Conservation (phyloP, 2,888 invertebrate species). For the Papilio gigon region DNA sequence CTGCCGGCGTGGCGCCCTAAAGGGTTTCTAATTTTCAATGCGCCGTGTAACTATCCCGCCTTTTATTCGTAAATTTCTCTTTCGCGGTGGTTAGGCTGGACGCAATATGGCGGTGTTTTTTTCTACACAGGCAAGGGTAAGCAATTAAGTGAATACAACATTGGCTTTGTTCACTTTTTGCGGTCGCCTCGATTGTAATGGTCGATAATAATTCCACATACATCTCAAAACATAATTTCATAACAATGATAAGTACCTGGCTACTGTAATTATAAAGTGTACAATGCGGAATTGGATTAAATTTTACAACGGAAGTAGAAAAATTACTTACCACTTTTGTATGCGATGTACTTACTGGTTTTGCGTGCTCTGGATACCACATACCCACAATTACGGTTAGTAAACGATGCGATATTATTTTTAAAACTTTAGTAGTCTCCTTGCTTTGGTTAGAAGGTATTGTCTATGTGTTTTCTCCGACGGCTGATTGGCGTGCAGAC, state of each 20-base stretch:
- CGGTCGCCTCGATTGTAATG: conserved; percentile 63
- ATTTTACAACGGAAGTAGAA: conserved; percentile 6
- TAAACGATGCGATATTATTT: not conserved
- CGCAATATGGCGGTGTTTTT: conserved; percentile 79
- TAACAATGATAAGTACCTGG: conserved; percentile 33
- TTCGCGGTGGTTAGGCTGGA: conserved; percentile 80
- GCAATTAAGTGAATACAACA: conserved; percentile 75
- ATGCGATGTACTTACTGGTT: not conserved
- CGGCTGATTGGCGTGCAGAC: not conserved
- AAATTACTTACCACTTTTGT: not conserved
- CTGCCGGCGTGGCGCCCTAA: conserved; percentile 82
- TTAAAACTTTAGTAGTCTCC: not conserved
- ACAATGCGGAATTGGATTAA: conserved; percentile 26
- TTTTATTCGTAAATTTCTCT: conserved; percentile 80
- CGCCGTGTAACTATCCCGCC: conserved; percentile 79
- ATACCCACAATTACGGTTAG: not conserved
- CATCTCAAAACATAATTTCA: conserved; percentile 35
- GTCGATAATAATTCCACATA: conserved; percentile 39
- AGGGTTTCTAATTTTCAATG: conserved; percentile 82
- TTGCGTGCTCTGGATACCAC: not conserved
- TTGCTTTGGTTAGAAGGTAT: no score
- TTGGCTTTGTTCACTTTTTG: conserved; percentile 69
- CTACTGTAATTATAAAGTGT: conserved; percentile 28
- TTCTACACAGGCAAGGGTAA: conserved; percentile 72
- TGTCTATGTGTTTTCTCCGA: not conserved